These are phyloP conservation scores for Muschampia plurimacula DNA, from an alignment of 2,888 invertebrate genomes.

Conservation along the genomic window DNA sequence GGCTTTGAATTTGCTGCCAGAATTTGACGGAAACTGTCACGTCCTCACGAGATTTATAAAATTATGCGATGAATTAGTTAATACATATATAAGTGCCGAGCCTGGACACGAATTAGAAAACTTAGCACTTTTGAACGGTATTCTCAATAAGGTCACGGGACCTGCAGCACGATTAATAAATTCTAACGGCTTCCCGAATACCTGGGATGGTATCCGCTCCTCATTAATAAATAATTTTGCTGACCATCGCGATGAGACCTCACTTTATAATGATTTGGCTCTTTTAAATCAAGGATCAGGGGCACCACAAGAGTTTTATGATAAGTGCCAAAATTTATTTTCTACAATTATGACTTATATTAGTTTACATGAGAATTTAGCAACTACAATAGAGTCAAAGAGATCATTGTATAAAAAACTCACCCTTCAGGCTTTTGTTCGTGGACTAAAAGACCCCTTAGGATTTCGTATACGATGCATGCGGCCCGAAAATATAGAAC, in stretches of 20 bases:
- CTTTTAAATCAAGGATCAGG: conserved; percentile 33
- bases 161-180: conserved; percentile 2
- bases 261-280: conserved; percentile 38
- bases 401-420: conserved; percentile 38
- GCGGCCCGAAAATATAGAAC: conserved; percentile 40
- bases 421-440: conserved; percentile 42
- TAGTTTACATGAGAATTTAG: conserved; percentile 14
- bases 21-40: conserved; percentile 44
- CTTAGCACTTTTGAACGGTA: conserved; percentile 3
- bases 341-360: conserved; percentile 33
- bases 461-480: conserved; percentile 43
- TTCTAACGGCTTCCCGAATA: conserved; percentile 49
- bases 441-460: conserved; percentile 44
- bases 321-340: conserved; percentile 34
- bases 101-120: background rate
- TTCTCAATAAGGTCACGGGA: background rate
- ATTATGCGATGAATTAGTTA: conserved; percentile 34
- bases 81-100: background rate
- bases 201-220: conserved; percentile 35
- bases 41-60: conserved; percentile 40
- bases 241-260: conserved; percentile 39
- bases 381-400: conserved; percentile 20
- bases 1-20: conserved; percentile 38
- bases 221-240: conserved; percentile 41
- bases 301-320: conserved; percentile 39